phyloP scores from a whole-genome alignment of 2,797 vertebrate genomes.

The Ataeniobius toweri region DNA sequence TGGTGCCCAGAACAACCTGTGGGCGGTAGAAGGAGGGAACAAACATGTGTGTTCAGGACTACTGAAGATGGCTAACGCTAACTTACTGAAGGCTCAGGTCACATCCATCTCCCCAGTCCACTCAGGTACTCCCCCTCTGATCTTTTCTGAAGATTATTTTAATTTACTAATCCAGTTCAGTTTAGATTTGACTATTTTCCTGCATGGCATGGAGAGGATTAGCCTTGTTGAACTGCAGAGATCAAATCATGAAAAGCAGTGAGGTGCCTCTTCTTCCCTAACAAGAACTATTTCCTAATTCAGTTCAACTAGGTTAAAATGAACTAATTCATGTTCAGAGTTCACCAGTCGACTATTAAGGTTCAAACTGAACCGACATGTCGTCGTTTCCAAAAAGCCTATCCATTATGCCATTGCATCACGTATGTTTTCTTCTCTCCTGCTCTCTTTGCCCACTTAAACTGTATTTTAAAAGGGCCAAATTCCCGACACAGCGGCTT shows the following conservation, averaged over 20 bases:
- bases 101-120: slow-evolving; percentile 82
- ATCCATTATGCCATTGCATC: not conserved
- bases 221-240: not conserved
- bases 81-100: slow-evolving; percentile 87
- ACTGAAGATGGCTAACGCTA: slow-evolving; percentile 91
- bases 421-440: not conserved
- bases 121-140: slow-evolving; percentile 75
- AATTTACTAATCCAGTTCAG: not conserved
- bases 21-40: slow-evolving; percentile 97
- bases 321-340: too few relatives aligned
- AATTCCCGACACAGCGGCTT: not conserved
- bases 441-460: not conserved
- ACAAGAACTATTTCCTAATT: not conserved
- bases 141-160: not conserved
- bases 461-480: not conserved
- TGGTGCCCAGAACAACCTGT: slow-evolving; percentile 92
- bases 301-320: not conserved
- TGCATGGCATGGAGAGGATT: not conserved
- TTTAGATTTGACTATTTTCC: not conserved
- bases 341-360: too few relatives aligned
- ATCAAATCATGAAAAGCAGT: not conserved
- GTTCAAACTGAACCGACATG: too few relatives aligned
- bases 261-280: not conserved
- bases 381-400: too few relatives aligned
- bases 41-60: slow-evolving; percentile 93